A percentile compares a stretch with the other conserved stretches of the same genome.
These are phyloP conservation scores for Ylistrum balloti DNA, from an alignment of 1,140 invertebrate genomes.

Conservation along the genomic window DNA sequence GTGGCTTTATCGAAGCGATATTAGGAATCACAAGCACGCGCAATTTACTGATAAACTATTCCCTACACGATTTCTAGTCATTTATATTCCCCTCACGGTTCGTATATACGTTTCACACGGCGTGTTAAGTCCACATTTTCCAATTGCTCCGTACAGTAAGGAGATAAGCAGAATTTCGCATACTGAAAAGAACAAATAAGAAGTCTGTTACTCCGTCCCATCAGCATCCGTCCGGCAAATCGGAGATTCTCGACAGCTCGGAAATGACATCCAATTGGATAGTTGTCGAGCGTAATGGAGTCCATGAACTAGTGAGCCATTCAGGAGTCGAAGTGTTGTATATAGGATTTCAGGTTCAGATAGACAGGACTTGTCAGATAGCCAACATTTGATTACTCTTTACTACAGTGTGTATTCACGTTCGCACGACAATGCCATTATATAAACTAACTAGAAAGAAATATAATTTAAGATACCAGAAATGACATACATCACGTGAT, in stretches of 20 bases:
- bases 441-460: no score
- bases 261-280: slow-evolving; percentile 27
- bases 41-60: neutral
- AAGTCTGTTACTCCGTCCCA: neutral
- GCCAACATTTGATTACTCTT: no score
- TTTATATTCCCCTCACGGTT: neutral
- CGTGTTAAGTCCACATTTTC: neutral
- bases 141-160: neutral
- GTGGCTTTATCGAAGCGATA: no score
- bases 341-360: neutral
- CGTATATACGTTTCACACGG: neutral
- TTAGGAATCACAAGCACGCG: neutral
- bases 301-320: neutral
- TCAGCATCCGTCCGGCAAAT: neutral
- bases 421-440: no score
- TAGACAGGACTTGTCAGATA: no score
- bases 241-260: slow-evolving; percentile 20
- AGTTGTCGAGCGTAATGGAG: neutral
- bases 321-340: neutral
- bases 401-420: no score
- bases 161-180: slow-evolving; percentile 12
- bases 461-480: no score
- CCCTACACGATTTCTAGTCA: neutral
- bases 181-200: slow-evolving; percentile 23
- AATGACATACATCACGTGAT: no score